Conservation (phyloP, 2,888 invertebrate species). For the Patella pellucida region DNA sequence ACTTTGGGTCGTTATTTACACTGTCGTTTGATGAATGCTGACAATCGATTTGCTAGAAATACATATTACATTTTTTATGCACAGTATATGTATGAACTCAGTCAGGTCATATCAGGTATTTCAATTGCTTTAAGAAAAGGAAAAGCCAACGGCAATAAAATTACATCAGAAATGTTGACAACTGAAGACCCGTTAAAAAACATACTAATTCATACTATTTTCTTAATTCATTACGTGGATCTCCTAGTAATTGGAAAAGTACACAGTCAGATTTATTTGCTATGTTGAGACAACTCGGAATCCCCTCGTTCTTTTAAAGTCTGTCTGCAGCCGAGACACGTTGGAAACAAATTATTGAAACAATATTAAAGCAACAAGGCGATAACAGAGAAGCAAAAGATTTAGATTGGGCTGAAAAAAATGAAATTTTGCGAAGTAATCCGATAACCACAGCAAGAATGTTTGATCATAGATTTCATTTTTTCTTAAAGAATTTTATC, state of each 20-base stretch:
- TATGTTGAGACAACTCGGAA: neutral
- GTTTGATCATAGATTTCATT: neutral
- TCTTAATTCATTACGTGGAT: conserved; percentile 19
- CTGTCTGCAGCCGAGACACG: neutral
- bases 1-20: conserved; percentile 24
- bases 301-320: neutral
- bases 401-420: neutral
- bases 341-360: neutral
- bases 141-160: conserved; percentile 1
- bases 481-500: neutral
- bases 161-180: conserved; percentile 7
- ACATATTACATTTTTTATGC: conserved; percentile 23
- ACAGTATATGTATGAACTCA: conserved; percentile 31
- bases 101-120: conserved; percentile 21
- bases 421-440: neutral
- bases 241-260: conserved; percentile 25
- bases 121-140: conserved; percentile 30
- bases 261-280: neutral
- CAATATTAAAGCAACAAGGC: no score
- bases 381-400: no score
- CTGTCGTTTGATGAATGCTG: conserved; percentile 13
- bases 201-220: conserved; percentile 10
- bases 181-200: conserved; percentile 16
- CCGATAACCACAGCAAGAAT: neutral
- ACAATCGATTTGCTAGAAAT: conserved; percentile 15